phyloP scores from a whole-genome alignment of 2,888 invertebrate genomes.

The Synergus itoensis region DNA sequence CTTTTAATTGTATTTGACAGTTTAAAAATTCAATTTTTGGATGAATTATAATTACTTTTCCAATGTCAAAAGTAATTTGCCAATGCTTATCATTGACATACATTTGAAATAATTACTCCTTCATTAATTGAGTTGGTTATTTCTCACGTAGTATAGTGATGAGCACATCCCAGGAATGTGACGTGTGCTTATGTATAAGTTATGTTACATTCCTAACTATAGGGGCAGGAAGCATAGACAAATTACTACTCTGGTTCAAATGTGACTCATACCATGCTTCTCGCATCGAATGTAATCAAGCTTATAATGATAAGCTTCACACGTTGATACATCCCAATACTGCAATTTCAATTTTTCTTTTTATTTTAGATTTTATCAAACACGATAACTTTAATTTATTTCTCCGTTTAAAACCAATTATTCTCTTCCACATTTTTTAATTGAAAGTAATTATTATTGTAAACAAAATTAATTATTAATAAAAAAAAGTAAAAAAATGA shows the following conservation, averaged over 20 bases:
- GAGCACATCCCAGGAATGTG: conserved; percentile 8
- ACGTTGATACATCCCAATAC: conserved; percentile 44
- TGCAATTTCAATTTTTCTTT: conserved; percentile 40
- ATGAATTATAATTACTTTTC: conserved; percentile 1
- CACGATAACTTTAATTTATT: neutral
- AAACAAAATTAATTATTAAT: conserved; percentile 10
- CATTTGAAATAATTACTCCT: conserved; percentile 19
- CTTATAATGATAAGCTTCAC: conserved; percentile 52
- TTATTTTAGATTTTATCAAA: conserved; percentile 8
- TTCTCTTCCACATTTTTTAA: neutral
- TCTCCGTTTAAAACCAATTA: neutral
- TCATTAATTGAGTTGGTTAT: conserved; percentile 9
- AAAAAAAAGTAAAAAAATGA: neutral
- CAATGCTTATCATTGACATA: neutral
- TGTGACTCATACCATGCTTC: conserved; percentile 66
- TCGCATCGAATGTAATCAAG: conserved; percentile 57
- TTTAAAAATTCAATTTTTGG: neutral
- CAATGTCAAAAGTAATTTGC: neutral
- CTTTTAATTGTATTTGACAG: too few relatives aligned
- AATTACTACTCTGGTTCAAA: conserved; percentile 60
- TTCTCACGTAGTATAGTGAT: conserved; percentile 19
- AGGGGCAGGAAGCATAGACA: conserved; percentile 57
- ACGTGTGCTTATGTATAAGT: neutral
- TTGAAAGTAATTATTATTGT: conserved; percentile 4
- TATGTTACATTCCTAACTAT: conserved; percentile 29